Base-by-base conservation (phyloP, 2,797 vertebrate genomes). In the Enteromius radiatus region DNA sequence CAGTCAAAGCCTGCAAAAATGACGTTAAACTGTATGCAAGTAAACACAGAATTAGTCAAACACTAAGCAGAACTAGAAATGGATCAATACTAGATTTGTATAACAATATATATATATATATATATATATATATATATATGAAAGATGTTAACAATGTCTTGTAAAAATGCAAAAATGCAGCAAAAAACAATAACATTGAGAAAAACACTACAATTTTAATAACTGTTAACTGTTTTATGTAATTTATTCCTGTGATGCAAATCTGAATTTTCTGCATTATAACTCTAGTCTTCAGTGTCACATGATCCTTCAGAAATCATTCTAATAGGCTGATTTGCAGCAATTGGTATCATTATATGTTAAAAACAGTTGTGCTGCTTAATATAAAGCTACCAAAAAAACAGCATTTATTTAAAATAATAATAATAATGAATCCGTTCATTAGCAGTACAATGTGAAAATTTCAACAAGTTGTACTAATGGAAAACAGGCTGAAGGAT, bases 1-100 rank as follows among this genome's bases (percentile, higher is more conserved):
- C 84, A 85, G 87, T 82, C 79, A 71, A 84, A 88, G 88, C 88
- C 65, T 81, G 83, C 82, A 81, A 73, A 59, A 83, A 69, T 49
- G 31, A 85, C 81, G 88, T 80, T 87, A 81, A 88, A 88, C 82
- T 83, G 70, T 64, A 68, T 61, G 54, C 36, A 43, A 61, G 36
- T 76, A 76, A 59, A 76, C 45, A 12, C 43, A 38, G 21, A 75
- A 41, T 38, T 56, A 23, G n/a, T 31, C 52, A 73, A 73, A 52
- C 3, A 21, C 21, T 31, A 70, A 49, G 9, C 31, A 71, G 23
- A 31, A 69, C 38, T 65, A 78, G 41, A 76, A 49, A 67, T 26
- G 41, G 33, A 67, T 54, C 3, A 54, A 3, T 54, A 54, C 8
- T 41, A 9, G 7, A 41, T 41, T 41, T 41, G 38, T 41, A 41